Conservation (phyloP, 2,888 invertebrate species). For the Drosophila greeni region DNA sequence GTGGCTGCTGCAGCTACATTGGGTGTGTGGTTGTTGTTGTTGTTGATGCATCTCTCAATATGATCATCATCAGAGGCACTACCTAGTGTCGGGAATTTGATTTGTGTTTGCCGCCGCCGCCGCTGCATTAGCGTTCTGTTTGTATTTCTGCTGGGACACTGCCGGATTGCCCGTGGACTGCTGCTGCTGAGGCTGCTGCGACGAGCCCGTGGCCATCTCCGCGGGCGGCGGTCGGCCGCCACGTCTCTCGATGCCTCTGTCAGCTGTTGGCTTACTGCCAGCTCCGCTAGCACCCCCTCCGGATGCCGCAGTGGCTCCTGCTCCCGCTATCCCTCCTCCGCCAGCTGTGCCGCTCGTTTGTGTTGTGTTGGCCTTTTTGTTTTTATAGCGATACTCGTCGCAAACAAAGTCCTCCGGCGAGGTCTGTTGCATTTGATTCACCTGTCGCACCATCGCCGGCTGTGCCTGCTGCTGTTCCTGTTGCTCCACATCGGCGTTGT, state of each 20-base stretch:
- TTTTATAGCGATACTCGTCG: slow-evolving; percentile 76
- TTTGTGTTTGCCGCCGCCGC: slow-evolving; percentile 76
- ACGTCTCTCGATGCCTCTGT: slow-evolving; percentile 76
- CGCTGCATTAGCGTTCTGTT: slow-evolving; percentile 70
- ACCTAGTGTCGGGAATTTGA: slow-evolving; percentile 80
- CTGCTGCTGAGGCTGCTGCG: slow-evolving; percentile 54
- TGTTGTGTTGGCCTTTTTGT: slow-evolving; percentile 70
- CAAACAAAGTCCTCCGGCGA: slow-evolving; percentile 78
- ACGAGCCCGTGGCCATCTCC: slow-evolving; percentile 70
- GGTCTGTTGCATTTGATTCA: slow-evolving; percentile 79
- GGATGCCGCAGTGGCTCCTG: slow-evolving; percentile 50
- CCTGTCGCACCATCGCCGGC: slow-evolving; percentile 66
- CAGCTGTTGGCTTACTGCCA: slow-evolving; percentile 73
- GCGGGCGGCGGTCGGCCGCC: slow-evolving; percentile 74
- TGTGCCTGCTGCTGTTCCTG: slow-evolving; percentile 60
- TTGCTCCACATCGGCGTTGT: slow-evolving; percentile 74
- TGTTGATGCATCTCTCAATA: slow-evolving; percentile 49
- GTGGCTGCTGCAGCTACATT: slow-evolving; percentile 58
- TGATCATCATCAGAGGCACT: slow-evolving; percentile 72
- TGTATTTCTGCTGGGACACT: slow-evolving; percentile 74
- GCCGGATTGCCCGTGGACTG: slow-evolving; percentile 35
- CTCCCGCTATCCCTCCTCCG: slow-evolving; percentile 53
- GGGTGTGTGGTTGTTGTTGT: slow-evolving; percentile 42
- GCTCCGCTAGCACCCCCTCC: slow-evolving; percentile 48
- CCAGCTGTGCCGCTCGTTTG: slow-evolving; percentile 63